Percentiles rank a stretch among this genome's conserved stretches.
Evolutionary conservation across 2,113 vertebrate genomes (phyloP).

Genomic region (Synchiropus splendidus): DNA sequence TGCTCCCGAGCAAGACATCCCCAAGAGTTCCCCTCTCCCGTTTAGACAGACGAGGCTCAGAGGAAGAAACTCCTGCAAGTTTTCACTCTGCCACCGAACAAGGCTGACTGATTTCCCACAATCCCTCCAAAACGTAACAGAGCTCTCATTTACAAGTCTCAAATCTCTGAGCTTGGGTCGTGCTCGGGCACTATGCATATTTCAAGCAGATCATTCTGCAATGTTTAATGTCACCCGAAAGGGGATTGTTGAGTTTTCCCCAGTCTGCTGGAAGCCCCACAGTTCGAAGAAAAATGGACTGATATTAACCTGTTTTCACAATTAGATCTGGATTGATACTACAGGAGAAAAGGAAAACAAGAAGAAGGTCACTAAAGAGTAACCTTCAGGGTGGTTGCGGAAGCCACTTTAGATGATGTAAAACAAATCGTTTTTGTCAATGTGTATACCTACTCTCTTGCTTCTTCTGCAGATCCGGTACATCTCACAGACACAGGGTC

Average conservation of each 20-base stretch:
- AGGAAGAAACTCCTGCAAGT: slow-evolving; percentile 40
- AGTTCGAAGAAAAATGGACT: too few species aligned
- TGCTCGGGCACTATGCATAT: slow-evolving; percentile 14
- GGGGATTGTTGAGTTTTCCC: too few species aligned
- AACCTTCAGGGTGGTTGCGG: too few species aligned
- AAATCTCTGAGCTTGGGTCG: slow-evolving; percentile 22
- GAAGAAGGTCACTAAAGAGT: too few species aligned
- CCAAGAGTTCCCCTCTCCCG: slow-evolving; percentile 25
- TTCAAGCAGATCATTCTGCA: slow-evolving; percentile 4
- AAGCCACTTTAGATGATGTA: too few species aligned
- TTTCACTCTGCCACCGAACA: slow-evolving; percentile 35
- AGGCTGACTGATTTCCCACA: slow-evolving; percentile 24
- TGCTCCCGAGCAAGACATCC: slow-evolving; percentile 51
- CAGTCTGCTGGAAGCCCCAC: too few species aligned
- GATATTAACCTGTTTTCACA: too few species aligned
- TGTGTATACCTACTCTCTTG: slow-evolving; percentile 5
- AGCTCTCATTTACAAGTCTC: slow-evolving; percentile 35
- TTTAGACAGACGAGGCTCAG: slow-evolving; percentile 33
- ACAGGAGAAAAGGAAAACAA: too few species aligned
- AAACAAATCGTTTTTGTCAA: too few species aligned
- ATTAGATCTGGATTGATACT: too few species aligned
- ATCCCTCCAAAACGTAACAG: slow-evolving; percentile 18
- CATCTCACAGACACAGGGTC: slow-evolving; percentile 97
- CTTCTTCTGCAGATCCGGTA: slow-evolving; percentile 85
- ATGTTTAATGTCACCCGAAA: slow-evolving; percentile 13